Evolutionary conservation across 2,113 vertebrate species (phyloP), one percentile per base, ranked within the genome.

Genomic region (Echinops telfairi): DNA sequence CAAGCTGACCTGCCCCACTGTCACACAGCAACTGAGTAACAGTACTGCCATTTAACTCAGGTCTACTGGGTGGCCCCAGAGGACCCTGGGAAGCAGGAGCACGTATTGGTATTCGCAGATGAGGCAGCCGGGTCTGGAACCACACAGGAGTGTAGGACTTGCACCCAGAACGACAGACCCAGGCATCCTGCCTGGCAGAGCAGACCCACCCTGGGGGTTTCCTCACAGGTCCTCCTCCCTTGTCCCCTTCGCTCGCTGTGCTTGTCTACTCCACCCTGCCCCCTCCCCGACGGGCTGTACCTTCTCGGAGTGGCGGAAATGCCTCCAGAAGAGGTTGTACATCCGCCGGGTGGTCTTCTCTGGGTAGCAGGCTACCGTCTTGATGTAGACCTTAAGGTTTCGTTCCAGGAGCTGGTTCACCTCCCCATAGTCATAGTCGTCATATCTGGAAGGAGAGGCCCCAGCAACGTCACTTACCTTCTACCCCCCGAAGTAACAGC

Each of bases 241-340:
- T 27, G n/a, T 0, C 9, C 38, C n/a, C 40, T 78, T 38, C 15
- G 23, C 40, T 38, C 23, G 81, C 66, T 60, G 23, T 64, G 53
- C 31, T 70, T 31, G 1, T 25, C 66, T 64, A 7, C 40, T 38
- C 73, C 23, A 23, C 31, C 25, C 36, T 40, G 38, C 22, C 22
- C 19, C 17, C 23, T 33, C 17, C 17, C 19, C 27, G 0, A 12
- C 0, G 2, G 58, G 7, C 58, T 23, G n/a, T 90, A 99, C 99
- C 99, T 99, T 99, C 97, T 99, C 99, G 0, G 99, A 99, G 97
- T 99, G 99, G 64, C 98, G 98, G 97, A 99, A 99, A 94, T 99
- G 99, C 93, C 98, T 99, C 99, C 99, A 99, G 98, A 99, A 99
- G 87, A 97, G 96, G 0, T 97, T 97, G 96, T 99, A 99, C 95